A percentile compares a stretch with the other conserved stretches of the same genome.
Evolutionary conservation across 2,797 vertebrate genomes (phyloP).

Genomic region (Micropoecilia bifurca): DNA sequence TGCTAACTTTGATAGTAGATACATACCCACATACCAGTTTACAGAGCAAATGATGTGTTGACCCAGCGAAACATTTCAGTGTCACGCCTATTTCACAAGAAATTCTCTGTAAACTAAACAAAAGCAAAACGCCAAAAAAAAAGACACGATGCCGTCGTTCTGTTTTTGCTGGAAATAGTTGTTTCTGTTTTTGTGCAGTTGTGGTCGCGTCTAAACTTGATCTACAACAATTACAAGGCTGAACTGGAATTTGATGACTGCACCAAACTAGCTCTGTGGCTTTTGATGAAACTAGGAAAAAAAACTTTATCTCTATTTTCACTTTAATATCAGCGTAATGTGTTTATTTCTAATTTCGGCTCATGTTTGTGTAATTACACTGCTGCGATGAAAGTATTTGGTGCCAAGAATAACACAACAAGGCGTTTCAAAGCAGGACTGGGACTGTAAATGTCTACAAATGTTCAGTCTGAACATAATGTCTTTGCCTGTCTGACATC

Average conservation of each 20-base stretch:
- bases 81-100: neutral
- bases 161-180: neutral
- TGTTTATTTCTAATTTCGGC: conserved; percentile 5
- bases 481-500: neutral
- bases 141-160: neutral
- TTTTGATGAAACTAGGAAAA: neutral
- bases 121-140: neutral
- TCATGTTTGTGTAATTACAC: conserved; percentile 27
- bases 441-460: conserved; percentile 13
- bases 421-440: conserved; percentile 31
- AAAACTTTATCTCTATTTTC: neutral
- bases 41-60: neutral
- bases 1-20: neutral
- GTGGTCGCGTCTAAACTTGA: conserved; percentile 23
- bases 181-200: conserved; percentile 22
- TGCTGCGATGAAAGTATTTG: conserved; percentile 13
- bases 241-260: conserved; percentile 1
- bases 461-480: neutral
- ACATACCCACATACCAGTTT: neutral
- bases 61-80: neutral
- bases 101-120: neutral
- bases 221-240: neutral
- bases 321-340: conserved; percentile 12
- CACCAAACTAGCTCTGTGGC: neutral
- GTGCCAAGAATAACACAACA: conserved; percentile 11